Evolutionary conservation across 2,113 vertebrate species (phyloP).

Genomic region (Melierax canorus): DNA sequence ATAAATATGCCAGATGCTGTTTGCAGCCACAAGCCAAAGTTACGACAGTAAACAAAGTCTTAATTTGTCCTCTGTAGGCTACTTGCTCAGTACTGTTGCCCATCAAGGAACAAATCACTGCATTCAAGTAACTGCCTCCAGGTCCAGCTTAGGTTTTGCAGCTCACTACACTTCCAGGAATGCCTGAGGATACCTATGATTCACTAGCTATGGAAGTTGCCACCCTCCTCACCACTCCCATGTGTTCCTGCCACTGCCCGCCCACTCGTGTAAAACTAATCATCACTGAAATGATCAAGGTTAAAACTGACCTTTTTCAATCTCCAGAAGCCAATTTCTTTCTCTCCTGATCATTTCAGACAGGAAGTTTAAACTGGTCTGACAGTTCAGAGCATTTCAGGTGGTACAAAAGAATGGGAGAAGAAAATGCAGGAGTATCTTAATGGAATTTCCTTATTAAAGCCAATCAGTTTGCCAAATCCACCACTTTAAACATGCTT

Average conservation of each 20-base stretch:
- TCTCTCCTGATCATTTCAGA: neutral
- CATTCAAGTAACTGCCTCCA: neutral
- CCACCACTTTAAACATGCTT: neutral
- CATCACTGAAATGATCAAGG: neutral
- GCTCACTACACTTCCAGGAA: neutral
- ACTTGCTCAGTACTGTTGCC: neutral
- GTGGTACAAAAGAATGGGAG: neutral
- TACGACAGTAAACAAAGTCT: neutral
- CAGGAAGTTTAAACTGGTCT: neutral
- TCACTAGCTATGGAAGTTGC: neutral
- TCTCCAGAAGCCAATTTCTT: neutral
- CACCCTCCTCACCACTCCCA: neutral
- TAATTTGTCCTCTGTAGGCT: neutral
- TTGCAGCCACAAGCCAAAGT: neutral
- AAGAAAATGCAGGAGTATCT: neutral
- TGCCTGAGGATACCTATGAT: neutral
- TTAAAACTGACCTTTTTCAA: neutral
- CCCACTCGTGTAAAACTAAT: rapidly evolving
- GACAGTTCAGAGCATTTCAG: neutral
- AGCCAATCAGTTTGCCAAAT: neutral
- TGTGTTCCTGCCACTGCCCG: neutral
- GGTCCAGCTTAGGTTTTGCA: neutral
- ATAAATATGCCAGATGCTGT: neutral
- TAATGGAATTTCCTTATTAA: neutral
- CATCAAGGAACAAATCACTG: neutral